A percentile compares a stretch with the other conserved stretches of the same genome.
phyloP scores from a whole-genome alignment of 2,113 vertebrate species.

The Chionodraco myersi region DNA sequence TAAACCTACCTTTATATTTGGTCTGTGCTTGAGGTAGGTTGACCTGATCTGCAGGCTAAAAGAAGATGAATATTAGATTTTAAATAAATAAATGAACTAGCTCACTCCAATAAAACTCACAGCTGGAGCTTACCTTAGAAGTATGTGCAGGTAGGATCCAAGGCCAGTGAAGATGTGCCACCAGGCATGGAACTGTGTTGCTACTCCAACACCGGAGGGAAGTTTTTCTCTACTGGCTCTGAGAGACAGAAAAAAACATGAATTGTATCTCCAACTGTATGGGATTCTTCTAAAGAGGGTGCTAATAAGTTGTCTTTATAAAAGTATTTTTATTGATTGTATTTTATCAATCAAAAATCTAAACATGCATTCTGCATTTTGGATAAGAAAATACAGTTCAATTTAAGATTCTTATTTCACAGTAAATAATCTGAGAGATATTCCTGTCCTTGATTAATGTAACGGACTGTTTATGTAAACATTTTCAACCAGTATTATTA shows the following conservation, averaged over 20 bases:
- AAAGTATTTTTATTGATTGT: neutral
- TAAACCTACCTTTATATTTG: conserved; percentile 91
- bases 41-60: conserved; percentile 94
- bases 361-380: neutral
- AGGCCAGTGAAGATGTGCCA: conserved; percentile 98
- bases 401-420: neutral
- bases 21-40: conserved; percentile 94
- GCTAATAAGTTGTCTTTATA: neutral
- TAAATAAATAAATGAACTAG: neutral
- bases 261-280: neutral
- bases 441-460: neutral
- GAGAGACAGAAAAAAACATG: conserved; percentile 7
- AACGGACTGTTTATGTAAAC: neutral
- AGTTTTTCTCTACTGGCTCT: conserved; percentile 88
- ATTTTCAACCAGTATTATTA: neutral
- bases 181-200: conserved; percentile 98
- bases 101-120: neutral
- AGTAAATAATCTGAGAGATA: neutral
- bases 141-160: conserved; percentile 96
- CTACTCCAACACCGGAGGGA: conserved; percentile 88
- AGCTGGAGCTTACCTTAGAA: conserved; percentile 88
- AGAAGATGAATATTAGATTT: neutral
- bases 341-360: neutral
- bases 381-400: neutral
- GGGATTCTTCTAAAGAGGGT: neutral